Evolutionary conservation across 2,888 invertebrate species (phyloP), one percentile per base, ranked within the genome.

Genomic region (Eulithis prunata): DNA sequence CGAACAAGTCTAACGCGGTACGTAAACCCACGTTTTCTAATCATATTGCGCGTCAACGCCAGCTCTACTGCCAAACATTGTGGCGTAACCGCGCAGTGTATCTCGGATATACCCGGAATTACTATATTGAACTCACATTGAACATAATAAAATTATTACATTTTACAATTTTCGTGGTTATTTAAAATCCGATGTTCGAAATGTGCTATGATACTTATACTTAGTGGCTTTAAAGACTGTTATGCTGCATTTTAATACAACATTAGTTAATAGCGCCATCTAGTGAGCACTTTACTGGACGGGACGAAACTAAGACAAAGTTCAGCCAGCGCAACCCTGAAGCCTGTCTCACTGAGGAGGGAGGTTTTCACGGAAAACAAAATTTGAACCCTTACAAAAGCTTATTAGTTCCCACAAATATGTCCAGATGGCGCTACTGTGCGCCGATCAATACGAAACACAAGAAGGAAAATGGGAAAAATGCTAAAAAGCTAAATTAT

Each of bases 361-460:
- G 41, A 41, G 21, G 64, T 36, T 64, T 64, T 62, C 57, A 57
- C 47, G 41, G 32, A 52, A 13, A 38, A 41, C 14, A 47, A 60
- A 58, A 54, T 59, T 57, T 43, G 49, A 57, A 67, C 47, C 63
- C 43, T 67, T 53, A 36, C 60, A 43, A 28, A 60, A 68, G 51
- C 49, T 51, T 49, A 12, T n/a, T 8, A 51, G 61, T 68, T 68
- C 57, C 14, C 45, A 0, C 14, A 52, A 60, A 46, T 12, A 28
- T 49, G 28, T 8, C 38, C 57, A 79, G 79, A 74, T 77, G 76
- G 74, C 78, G 72, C 69, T 51, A 51, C 61, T 53, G 53, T 41
- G 32, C 36, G 10, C 32, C 41, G 56, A 59, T 62, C 53, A 47
- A 53, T 60, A 72, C 65, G 3, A 60, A 64, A 64, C 53, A 53